Conservation (phyloP, 1,140 invertebrate species). For the Rhagoletis pomonella region DNA sequence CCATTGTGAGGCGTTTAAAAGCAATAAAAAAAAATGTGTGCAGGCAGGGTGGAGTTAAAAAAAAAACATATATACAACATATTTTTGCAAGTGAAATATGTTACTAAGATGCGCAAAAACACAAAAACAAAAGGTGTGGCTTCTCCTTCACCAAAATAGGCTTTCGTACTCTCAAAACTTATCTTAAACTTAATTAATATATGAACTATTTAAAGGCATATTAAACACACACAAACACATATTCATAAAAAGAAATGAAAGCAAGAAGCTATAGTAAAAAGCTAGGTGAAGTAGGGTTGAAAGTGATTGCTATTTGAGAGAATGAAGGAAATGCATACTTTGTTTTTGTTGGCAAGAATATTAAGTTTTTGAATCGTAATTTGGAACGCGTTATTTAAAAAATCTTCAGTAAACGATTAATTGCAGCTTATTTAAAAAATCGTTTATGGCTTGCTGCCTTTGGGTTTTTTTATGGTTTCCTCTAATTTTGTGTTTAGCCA, state of each 20-base stretch:
- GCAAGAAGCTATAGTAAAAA: neutral
- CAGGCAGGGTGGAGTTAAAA: neutral
- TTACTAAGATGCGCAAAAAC: no score
- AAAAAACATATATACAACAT: neutral
- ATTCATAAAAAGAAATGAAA: neutral
- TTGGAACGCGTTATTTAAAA: no score
- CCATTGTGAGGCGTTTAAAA: conserved; percentile 60
- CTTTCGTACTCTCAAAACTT: conserved; percentile 26
- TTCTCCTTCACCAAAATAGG: neutral
- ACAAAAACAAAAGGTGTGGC: neutral
- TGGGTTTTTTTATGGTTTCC: neutral
- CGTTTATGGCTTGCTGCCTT: neutral
- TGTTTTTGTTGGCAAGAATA: no score
- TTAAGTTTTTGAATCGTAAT: no score
- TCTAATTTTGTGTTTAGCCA: no score
- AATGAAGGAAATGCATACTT: no score
- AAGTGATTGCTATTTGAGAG: neutral
- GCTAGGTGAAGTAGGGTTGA: neutral
- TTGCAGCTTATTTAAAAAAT: no score
- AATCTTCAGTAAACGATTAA: no score
- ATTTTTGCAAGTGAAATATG: conserved; percentile 29
- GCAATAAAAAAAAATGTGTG: neutral
- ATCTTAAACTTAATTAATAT: conserved; percentile 16
- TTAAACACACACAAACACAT: neutral
- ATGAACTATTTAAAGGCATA: conserved; percentile 1